Conservation (phyloP, 92 coral and sea anemone genomes). For the Isaurus tuberculatus region DNA sequence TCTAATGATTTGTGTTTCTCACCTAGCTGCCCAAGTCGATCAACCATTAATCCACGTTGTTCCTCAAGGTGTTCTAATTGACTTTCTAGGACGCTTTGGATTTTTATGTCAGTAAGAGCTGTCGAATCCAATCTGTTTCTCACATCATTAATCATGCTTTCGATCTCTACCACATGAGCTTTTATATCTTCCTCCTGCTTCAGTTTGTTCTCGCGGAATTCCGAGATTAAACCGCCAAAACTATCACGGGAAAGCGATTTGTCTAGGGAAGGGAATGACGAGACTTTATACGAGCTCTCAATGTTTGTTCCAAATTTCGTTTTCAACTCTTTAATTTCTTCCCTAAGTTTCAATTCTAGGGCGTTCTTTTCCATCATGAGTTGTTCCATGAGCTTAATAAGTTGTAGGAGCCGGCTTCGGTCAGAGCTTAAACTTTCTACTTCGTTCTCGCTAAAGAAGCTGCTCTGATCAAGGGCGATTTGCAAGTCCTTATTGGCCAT, state of each 20-base stretch:
- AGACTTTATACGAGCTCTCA: conserved; percentile 58
- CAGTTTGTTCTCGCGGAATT: conserved; percentile 64
- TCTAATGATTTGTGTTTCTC: conserved; percentile 78
- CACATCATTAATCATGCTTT: conserved; percentile 81
- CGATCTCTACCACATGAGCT: conserved; percentile 79
- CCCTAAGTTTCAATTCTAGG: conserved; percentile 78
- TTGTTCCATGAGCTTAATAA: conserved; percentile 86
- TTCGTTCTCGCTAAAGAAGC: conserved; percentile 44
- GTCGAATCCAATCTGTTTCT: conserved; percentile 73
- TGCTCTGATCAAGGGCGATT: conserved; percentile 46
- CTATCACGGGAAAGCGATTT: conserved; percentile 67
- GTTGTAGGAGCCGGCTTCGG: conserved; percentile 65
- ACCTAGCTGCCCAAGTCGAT: conserved; percentile 79
- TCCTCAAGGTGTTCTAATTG: conserved; percentile 76
- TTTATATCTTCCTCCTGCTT: conserved; percentile 88
- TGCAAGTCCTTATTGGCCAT: conserved; percentile 73
- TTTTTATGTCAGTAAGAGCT: conserved; percentile 77
- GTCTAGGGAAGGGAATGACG: conserved; percentile 62
- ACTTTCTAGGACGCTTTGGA: conserved; percentile 77
- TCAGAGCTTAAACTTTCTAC: conserved; percentile 56
- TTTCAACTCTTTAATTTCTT: conserved; percentile 82
- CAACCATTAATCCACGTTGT: conserved; percentile 75
- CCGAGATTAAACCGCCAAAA: conserved; percentile 74
- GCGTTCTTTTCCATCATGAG: conserved; percentile 82
- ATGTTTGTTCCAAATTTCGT: conserved; percentile 71